Conservation (phyloP, 1,140 invertebrate genomes). For the Drosophila bifasciata region DNA sequence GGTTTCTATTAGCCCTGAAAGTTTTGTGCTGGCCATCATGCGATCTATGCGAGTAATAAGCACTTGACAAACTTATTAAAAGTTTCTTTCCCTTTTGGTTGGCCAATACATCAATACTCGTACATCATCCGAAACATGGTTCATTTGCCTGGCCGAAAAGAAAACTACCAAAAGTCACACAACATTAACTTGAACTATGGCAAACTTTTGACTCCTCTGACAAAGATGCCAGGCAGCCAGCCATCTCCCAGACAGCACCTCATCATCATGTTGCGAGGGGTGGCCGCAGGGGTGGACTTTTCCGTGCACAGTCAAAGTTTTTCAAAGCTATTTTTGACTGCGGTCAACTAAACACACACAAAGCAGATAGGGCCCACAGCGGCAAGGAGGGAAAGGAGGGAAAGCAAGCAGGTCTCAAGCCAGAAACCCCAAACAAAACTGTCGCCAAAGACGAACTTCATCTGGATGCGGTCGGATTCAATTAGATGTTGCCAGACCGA, state of each 20-base stretch:
- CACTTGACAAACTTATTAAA: conserved; percentile 71
- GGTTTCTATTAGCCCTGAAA: conserved; percentile 21
- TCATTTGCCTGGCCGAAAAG: conserved; percentile 63
- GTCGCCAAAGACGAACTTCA: conserved; percentile 76
- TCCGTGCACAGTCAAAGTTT: conserved; percentile 57
- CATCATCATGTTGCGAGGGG: conserved; percentile 11
- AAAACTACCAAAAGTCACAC: conserved; percentile 77
- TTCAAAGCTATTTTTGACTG: conserved; percentile 81
- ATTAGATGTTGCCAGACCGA: conserved; percentile 67
- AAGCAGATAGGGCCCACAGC: conserved; percentile 42
- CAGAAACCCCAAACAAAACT: conserved; percentile 63
- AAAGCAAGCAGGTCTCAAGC: conserved; percentile 6
- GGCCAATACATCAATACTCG: conserved; percentile 54
- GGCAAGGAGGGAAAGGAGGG: conserved; percentile 6
- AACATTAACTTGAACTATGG: conserved; percentile 82
- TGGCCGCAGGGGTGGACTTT: conserved; percentile 1
- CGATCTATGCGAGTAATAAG: conserved; percentile 46
- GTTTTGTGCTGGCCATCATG: conserved; percentile 33
- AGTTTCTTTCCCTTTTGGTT: conserved; percentile 41
- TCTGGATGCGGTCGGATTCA: conserved; percentile 77
- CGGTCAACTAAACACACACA: conserved; percentile 81
- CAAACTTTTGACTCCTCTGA: conserved; percentile 80
- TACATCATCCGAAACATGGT: conserved; percentile 64
- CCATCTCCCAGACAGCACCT: conserved; percentile 46
- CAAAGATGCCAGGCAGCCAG: conserved; percentile 60